Evolutionary conservation across 1,140 invertebrate species (phyloP), one percentile per base, ranked within the genome.

Genomic region (Orchesella cincta): DNA sequence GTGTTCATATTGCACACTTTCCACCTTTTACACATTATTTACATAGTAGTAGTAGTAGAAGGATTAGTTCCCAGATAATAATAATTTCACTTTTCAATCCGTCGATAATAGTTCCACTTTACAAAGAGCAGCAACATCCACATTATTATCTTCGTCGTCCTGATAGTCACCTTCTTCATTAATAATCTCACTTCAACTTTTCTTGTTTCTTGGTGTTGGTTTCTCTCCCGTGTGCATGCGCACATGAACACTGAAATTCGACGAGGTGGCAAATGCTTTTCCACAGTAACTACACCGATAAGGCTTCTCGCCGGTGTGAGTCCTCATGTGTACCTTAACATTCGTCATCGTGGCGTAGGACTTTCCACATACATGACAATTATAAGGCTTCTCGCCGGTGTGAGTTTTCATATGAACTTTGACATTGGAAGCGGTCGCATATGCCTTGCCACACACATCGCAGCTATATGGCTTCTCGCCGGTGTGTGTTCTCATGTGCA

Each of bases 291-390:
- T n/a, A 46, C 71, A 73, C 1, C 71, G 34, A 28, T 46, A 39
- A 3, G 71, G 71, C 23, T 73, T 73, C 35, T 46, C 71, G 12
- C 71, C 71, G 1, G 71, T 73, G 26, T 73, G 71, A 16, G 39
- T 51, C 71, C 71, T 73, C 71, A 73, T 73, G 71, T 73, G 71
- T 2, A 51, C 39, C n/a, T 73, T 51, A n/a, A 73, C 71, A 29
- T 73, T 73, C 12, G 71, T 46, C 34, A n/a, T 35, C 33, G 39
- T 73, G 5, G 71, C 71, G 26, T 46, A 73, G 35, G 16, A 23
- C 23, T 73, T 73, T 2, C 71, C 71, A 23, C 71, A 73, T 3
- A 73, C 39, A 2, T 39, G 71, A 34, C 71, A 73, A n/a, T 2
- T 28, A 29, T 23, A 73, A 51, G 71, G 71, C 34, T 73, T 73